These are phyloP conservation scores for Mico argentatus DNA, from an alignment of 2,797 vertebrate genomes.

Conservation along the genomic window DNA sequence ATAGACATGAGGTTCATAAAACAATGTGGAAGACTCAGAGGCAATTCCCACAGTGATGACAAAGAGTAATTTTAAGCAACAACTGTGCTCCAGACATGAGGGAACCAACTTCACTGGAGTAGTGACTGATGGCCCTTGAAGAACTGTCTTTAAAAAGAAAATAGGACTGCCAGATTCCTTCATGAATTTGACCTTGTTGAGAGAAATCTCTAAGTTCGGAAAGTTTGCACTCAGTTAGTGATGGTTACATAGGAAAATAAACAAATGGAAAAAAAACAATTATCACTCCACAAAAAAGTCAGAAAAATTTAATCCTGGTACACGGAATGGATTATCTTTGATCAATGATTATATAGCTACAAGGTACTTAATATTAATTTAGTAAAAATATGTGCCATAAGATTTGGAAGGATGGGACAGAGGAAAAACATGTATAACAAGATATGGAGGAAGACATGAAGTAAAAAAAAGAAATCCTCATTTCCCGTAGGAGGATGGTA, in stretches of 20 bases:
- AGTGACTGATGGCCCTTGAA: neutral
- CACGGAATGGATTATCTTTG: neutral
- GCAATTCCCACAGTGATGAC: neutral
- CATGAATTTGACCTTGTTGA: neutral
- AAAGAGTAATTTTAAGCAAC: neutral
- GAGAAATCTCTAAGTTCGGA: neutral
- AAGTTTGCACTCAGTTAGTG: neutral
- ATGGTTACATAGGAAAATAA: slow-evolving; percentile 20
- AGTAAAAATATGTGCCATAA: neutral
- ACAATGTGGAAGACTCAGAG: neutral
- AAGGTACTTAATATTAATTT: neutral
- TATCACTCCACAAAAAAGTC: neutral
- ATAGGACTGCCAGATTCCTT: neutral
- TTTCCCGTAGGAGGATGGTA: neutral
- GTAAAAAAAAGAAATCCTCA: neutral
- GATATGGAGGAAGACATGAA: neutral
- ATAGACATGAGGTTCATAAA: neutral
- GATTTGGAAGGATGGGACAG: neutral
- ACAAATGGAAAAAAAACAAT: neutral
- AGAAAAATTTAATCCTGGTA: neutral
- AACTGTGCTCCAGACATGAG: neutral
- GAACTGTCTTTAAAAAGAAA: neutral
- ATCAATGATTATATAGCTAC: neutral
- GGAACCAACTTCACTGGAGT: neutral
- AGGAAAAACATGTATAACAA: neutral